Evolutionary conservation across 2,888 invertebrate genomes (phyloP).

Genomic region (Patella ulyssiponensis): DNA sequence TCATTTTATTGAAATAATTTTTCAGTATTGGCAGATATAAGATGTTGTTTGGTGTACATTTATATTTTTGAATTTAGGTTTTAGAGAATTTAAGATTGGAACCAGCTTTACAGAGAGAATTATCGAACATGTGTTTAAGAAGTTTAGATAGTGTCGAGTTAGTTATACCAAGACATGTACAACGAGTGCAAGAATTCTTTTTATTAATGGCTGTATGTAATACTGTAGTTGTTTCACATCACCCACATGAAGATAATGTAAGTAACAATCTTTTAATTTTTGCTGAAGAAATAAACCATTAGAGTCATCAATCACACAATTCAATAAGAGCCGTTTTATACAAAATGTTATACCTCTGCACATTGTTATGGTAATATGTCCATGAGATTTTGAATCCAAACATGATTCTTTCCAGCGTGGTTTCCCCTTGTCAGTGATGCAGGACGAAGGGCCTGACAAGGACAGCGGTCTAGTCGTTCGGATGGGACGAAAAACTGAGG

Average conservation of each 20-base stretch:
- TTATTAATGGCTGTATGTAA: constrained; percentile 93
- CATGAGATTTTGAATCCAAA: too few species aligned
- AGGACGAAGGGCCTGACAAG: too few species aligned
- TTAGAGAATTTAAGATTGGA: constrained; percentile 59
- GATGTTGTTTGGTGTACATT: background rate
- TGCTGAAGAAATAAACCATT: too few species aligned
- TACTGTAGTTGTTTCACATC: constrained; percentile 93
- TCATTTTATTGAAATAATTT: too few species aligned
- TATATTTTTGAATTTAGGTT: constrained; percentile 41
- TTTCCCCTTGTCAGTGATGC: too few species aligned
- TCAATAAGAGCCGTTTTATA: background rate
- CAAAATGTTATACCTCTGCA: too few species aligned
- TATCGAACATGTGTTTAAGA: constrained; percentile 59
- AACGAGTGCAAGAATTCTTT: constrained; percentile 80
- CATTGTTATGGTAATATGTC: too few species aligned
- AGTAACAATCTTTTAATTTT: constrained; percentile 33
- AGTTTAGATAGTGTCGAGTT: constrained; percentile 56
- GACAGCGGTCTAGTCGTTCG: too few species aligned
- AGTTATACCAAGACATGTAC: constrained; percentile 73
- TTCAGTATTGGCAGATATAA: too few species aligned
- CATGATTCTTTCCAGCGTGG: too few species aligned
- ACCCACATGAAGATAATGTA: constrained; percentile 71
- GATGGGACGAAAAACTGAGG: too few species aligned
- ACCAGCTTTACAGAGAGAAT: constrained; percentile 57
- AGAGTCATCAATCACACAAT: too few species aligned